Base-by-base conservation (phyloP, 1,140 invertebrate genomes). In the Drosophila funebris region DNA sequence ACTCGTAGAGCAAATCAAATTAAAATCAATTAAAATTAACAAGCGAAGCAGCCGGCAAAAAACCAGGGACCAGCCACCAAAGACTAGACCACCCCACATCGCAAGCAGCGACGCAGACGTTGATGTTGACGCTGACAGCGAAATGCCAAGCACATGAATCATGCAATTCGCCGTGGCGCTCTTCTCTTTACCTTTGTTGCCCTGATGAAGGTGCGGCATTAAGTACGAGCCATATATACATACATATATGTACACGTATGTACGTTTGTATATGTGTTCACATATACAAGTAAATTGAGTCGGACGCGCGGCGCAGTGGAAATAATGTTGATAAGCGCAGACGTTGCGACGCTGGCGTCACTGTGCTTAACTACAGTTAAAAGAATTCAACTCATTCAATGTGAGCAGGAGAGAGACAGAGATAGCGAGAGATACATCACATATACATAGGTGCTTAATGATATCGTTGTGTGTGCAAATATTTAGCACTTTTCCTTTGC, bases 1-100 rank as follows among this genome's bases (percentile, higher is more conserved):
- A 39, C 37, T 36, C 62, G 62, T 16, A 60, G 57, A 57, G 41
- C 67, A 78, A 85, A 85, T 87, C 70, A 81, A 87, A 82, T 82
- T 88, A 76, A 88, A 78, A 81, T 85, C 82, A 85, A 82, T 85
- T 78, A 82, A 85, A 87, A 88, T 88, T 82, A 88, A 87, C 78
- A 82, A 88, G 71, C 74, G n/a, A 87, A 72, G 41, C 58, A 76
- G 66, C 60, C 41, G 41, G 79, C 52, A 67, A 69, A 53, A 43
- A 63, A 31, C 9, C 24, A 44, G 41, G 8, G 39, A 24, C 60
- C 14, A 27, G 37, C 53, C 46, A 52, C 36, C 27, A 53, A 20
- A 53, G 31, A 48, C 52, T 11, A 36, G 29, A 29, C 53, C 54
- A 64, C 72, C 58, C 46, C 60, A 52, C 39, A 66, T 16, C 33